Evolutionary conservation across 2,113 vertebrate species (phyloP).

Genomic region (Lontra canadensis): DNA sequence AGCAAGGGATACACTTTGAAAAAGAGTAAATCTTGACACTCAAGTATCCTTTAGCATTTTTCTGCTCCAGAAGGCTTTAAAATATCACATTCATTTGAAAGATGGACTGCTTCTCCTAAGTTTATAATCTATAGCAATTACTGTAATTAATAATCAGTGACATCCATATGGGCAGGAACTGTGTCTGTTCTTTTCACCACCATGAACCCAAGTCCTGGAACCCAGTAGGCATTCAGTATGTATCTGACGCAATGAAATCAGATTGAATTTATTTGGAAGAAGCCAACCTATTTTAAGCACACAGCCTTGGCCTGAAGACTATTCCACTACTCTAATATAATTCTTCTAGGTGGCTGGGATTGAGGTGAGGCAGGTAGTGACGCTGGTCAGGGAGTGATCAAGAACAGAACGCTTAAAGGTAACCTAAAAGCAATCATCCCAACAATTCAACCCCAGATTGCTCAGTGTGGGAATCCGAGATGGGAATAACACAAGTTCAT

Average conservation of each 20-base stretch:
- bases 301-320: neutral
- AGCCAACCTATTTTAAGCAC: neutral
- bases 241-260: neutral
- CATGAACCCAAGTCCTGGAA: neutral
- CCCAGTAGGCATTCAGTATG: neutral
- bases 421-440: neutral
- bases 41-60: neutral
- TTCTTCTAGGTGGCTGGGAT: neutral
- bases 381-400: no score
- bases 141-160: slow-evolving; percentile 42
- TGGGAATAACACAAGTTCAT: neutral
- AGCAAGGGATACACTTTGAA: neutral
- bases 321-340: neutral
- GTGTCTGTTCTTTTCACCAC: neutral
- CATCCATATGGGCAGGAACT: neutral
- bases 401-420: neutral
- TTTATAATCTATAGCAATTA: slow-evolving; percentile 65
- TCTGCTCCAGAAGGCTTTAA: slow-evolving; percentile 10
- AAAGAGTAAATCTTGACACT: neutral
- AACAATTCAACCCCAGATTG: neutral
- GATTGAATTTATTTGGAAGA: neutral
- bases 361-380: neutral
- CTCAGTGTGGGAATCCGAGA: neutral
- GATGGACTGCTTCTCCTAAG: neutral
- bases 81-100: slow-evolving; percentile 33